Conservation (phyloP, 2,797 vertebrate species). For the Clarias pachynema region DNA sequence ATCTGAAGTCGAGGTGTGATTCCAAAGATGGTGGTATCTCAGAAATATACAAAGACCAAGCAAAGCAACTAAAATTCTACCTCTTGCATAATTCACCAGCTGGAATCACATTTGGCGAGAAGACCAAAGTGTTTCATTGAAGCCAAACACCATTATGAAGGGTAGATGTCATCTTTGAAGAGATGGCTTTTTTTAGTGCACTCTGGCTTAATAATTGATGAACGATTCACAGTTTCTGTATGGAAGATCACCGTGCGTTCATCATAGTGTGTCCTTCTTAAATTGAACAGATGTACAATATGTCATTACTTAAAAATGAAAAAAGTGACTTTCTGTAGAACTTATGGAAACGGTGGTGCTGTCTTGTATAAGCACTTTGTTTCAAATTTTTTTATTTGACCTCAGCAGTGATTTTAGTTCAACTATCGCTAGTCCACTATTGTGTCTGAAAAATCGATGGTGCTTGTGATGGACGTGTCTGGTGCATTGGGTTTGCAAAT, state of each 20-base stretch:
- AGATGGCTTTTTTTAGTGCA: slow-evolving; percentile 2
- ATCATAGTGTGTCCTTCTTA: slow-evolving; percentile 20
- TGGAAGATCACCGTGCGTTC: neutral
- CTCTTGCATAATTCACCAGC: slow-evolving; percentile 52
- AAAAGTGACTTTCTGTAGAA: neutral
- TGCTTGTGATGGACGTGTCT: neutral
- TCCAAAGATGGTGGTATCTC: neutral
- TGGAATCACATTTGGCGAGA: slow-evolving; percentile 35
- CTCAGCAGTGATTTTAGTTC: neutral
- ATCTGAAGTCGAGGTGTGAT: neutral
- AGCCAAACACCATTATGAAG: slow-evolving; percentile 39
- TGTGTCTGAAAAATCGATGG: neutral
- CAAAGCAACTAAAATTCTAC: slow-evolving; percentile 25
- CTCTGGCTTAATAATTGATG: slow-evolving; percentile 20
- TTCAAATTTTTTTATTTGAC: neutral
- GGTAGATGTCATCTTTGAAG: slow-evolving; percentile 47
- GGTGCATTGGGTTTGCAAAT: neutral
- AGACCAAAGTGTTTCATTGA: slow-evolving; percentile 37
- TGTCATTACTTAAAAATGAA: neutral
- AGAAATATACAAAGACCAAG: slow-evolving; percentile 35
- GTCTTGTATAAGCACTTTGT: neutral
- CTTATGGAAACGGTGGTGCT: neutral
- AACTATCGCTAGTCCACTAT: neutral
- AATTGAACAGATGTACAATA: neutral
- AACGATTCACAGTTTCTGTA: neutral